These are phyloP conservation scores for Rambutsinella grinnellia DNA, from an alignment of 2,888 invertebrate genomes.

Conservation along the genomic window DNA sequence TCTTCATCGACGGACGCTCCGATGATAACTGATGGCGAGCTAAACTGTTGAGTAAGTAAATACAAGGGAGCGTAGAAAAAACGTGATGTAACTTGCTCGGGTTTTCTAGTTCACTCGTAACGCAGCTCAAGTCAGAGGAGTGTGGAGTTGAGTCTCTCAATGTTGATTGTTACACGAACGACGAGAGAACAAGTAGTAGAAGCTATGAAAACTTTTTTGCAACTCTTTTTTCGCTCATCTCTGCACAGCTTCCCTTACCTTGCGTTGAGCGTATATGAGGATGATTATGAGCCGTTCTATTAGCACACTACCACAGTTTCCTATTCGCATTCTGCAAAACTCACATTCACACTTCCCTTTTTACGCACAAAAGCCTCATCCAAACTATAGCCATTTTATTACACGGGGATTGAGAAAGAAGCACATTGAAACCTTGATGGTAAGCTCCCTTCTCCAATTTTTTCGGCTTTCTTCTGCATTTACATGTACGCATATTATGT, in stretches of 20 bases:
- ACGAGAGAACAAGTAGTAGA: slow-evolving; percentile 35
- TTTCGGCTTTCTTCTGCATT: background rate
- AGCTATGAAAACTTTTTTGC: slow-evolving; percentile 34
- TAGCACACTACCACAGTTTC: slow-evolving; percentile 33
- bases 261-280: background rate
- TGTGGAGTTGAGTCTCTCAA: background rate
- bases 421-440: background rate
- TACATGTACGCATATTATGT: slow-evolving; percentile 14
- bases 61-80: slow-evolving; percentile 31
- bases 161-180: slow-evolving; percentile 45
- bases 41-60: slow-evolving; percentile 59
- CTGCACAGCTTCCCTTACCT: background rate
- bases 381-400: no score
- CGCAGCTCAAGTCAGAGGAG: slow-evolving; percentile 18
- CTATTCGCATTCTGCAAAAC: background rate
- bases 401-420: no score
- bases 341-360: slow-evolving; percentile 4
- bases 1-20: slow-evolving; percentile 55
- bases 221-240: background rate
- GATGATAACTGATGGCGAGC: slow-evolving; percentile 50
- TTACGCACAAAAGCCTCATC: background rate
- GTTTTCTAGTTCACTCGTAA: slow-evolving; percentile 48
- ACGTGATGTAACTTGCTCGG: slow-evolving; percentile 53
- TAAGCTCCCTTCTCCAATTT: background rate
- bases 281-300: slow-evolving; percentile 12